These are phyloP conservation scores for Odontomyia ornata DNA, from an alignment of 2,888 invertebrate genomes.

Conservation along the genomic window DNA sequence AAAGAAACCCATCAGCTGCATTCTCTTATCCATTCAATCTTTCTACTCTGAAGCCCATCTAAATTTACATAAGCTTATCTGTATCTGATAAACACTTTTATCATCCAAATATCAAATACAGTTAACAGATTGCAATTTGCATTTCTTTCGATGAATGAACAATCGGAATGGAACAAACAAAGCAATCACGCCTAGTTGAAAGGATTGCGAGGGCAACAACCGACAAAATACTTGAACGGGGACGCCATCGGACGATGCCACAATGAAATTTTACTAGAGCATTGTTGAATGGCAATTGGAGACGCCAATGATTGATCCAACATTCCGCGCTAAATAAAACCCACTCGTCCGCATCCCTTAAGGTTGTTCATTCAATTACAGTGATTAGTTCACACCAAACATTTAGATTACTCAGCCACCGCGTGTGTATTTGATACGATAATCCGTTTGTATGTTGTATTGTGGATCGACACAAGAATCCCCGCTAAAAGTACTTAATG, in stretches of 20 bases:
- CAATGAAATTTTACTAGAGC: background rate
- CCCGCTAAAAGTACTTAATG: background rate
- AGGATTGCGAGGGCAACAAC: slow-evolving; percentile 6
- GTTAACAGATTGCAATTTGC: too few relatives aligned
- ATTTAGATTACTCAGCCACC: slow-evolving; percentile 33
- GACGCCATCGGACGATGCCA: background rate
- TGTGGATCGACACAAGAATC: background rate
- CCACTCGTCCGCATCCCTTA: slow-evolving; percentile 5
- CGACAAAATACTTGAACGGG: background rate
- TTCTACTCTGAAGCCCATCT: too few relatives aligned
- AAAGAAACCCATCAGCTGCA: too few relatives aligned
- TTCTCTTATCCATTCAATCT: too few relatives aligned
- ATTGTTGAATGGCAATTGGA: background rate
- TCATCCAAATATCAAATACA: too few relatives aligned
- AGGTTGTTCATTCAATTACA: slow-evolving; percentile 26
- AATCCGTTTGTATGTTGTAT: slow-evolving; percentile 16
- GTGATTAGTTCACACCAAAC: slow-evolving; percentile 36
- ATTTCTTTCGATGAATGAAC: too few relatives aligned
- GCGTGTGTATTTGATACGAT: slow-evolving; percentile 18
- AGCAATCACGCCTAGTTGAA: background rate
- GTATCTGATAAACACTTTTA: too few relatives aligned
- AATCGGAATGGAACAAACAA: background rate
- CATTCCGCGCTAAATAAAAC: slow-evolving; percentile 24
- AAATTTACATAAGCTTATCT: too few relatives aligned
- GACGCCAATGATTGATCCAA: slow-evolving; percentile 10